phyloP scores from a whole-genome alignment of 30 jellyfish, hydroid and myxozoan genomes.

The Cassiopea xamachana region DNA sequence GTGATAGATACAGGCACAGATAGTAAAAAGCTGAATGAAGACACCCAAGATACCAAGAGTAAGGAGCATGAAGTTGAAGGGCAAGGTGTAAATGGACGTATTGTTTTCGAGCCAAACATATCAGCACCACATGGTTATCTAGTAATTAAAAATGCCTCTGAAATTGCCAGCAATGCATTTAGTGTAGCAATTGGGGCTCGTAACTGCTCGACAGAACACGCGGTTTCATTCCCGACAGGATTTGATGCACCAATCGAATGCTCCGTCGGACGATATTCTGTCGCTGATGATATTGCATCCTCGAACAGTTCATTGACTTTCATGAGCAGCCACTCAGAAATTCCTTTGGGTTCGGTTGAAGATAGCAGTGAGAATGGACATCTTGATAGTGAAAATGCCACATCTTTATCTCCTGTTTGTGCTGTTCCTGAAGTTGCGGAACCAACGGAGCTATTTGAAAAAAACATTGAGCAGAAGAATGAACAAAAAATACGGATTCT shows the following conservation, averaged over 20 bases:
- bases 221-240: slow-evolving; percentile 49
- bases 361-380: neutral
- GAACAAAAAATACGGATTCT: slow-evolving; percentile 57
- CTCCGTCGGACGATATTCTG: neutral
- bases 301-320: slow-evolving; percentile 37
- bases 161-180: neutral
- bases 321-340: slow-evolving; percentile 59
- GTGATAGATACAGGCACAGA: neutral
- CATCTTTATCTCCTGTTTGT: neutral
- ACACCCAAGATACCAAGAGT: neutral
- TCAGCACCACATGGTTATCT: neutral
- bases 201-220: neutral
- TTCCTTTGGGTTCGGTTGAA: slow-evolving; percentile 10
- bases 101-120: too few species aligned
- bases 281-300: slow-evolving; percentile 1
- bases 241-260: slow-evolving; percentile 15
- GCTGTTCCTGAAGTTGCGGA: neutral
- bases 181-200: neutral
- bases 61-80: neutral
- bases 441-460: neutral
- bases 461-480: slow-evolving; percentile 40
- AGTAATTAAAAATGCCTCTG: neutral
- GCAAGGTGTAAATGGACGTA: too few species aligned
- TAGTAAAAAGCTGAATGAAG: neutral
- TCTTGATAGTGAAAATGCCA: neutral